Conservation (phyloP, 2,113 vertebrate genomes). For the Chauna torquata region DNA sequence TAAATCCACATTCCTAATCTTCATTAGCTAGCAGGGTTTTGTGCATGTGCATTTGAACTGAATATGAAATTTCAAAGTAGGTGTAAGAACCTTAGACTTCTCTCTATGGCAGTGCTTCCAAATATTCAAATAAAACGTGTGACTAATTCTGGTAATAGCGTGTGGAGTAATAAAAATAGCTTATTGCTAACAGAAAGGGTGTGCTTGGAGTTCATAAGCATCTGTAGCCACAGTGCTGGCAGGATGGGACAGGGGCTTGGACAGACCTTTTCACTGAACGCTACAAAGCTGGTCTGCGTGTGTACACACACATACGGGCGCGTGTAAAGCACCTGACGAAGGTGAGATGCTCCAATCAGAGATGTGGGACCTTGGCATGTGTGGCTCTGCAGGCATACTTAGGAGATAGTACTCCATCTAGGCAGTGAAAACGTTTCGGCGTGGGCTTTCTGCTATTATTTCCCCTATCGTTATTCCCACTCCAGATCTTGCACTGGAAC, state of each 20-base stretch:
- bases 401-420: background rate
- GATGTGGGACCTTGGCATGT: accelerated
- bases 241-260: background rate
- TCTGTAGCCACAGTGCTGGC: accelerated
- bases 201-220: background rate
- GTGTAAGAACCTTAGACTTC: background rate
- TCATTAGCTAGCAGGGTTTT: background rate
- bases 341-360: background rate
- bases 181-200: background rate
- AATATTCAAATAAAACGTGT: background rate
- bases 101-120: background rate
- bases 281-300: accelerated
- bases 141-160: background rate
- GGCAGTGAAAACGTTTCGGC: background rate
- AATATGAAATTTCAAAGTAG: background rate
- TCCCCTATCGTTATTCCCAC: background rate
- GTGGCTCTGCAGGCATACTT: background rate
- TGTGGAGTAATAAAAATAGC: background rate
- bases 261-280: background rate
- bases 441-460: background rate
- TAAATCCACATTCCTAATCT: background rate
- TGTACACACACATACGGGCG: too few species aligned
- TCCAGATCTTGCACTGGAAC: background rate
- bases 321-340: background rate
- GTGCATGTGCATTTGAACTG: background rate